A percentile compares a stretch with the other conserved stretches of the same genome.
These are phyloP conservation scores for Chiroxiphia lanceolata DNA, from an alignment of 2,797 vertebrate species.

Conservation along the genomic window DNA sequence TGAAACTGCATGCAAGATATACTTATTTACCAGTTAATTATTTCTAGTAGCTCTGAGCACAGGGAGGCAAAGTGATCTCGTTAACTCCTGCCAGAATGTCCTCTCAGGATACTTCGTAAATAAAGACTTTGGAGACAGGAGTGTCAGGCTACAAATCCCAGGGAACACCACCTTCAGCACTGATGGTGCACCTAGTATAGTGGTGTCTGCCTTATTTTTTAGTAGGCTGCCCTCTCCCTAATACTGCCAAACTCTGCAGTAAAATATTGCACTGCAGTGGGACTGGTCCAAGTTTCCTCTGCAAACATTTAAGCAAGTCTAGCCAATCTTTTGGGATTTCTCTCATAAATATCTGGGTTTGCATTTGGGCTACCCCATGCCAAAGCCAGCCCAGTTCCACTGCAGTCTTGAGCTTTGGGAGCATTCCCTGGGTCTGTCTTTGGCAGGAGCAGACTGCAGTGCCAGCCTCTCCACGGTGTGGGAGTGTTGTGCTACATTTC, in stretches of 20 bases:
- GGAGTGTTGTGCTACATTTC: constrained; percentile 21
- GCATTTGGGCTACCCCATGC: neutral
- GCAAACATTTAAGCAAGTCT: neutral
- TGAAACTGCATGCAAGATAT: neutral
- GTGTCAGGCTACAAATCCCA: neutral
- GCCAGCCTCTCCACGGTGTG: constrained; percentile 10
- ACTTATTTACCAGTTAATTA: neutral
- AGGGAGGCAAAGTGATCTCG: neutral
- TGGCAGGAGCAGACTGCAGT: neutral
- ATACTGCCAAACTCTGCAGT: neutral
- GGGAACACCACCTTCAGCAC: neutral
- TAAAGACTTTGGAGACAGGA: neutral
- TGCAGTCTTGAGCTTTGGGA: neutral
- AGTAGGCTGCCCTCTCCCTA: neutral
- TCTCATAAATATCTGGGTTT: neutral
- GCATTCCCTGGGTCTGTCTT: neutral
- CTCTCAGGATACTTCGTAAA: neutral
- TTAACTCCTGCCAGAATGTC: neutral
- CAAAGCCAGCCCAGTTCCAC: neutral
- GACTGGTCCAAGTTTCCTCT: neutral
- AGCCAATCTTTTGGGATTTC: neutral
- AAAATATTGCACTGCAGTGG: neutral
- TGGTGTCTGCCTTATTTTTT: neutral
- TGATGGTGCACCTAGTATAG: neutral
- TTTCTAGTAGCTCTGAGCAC: neutral